These are phyloP conservation scores for Suncus etruscus DNA, from an alignment of 2,113 vertebrate genomes.

Conservation along the genomic window DNA sequence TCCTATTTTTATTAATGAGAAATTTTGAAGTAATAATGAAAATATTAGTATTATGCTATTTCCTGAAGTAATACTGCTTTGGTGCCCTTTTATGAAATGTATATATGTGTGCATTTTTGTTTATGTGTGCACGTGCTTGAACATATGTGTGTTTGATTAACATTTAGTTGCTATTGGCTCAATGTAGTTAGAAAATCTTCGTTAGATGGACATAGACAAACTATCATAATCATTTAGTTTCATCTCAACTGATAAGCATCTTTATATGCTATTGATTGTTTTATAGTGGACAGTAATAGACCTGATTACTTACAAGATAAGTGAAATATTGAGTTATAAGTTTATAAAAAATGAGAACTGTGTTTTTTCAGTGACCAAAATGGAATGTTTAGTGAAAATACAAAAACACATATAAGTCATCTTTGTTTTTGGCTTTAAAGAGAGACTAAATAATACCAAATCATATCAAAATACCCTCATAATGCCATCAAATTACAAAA, in stretches of 20 bases:
- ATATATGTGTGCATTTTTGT: neutral
- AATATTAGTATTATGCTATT: neutral
- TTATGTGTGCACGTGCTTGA: neutral
- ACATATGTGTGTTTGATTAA: neutral
- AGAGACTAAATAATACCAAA: neutral
- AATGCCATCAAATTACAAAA: neutral
- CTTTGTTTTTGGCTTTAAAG: neutral
- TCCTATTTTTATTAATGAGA: neutral
- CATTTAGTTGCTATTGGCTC: neutral
- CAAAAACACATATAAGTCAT: neutral
- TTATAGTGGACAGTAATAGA: neutral
- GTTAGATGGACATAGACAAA: neutral
- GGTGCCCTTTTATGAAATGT: neutral
- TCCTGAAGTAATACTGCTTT: neutral
- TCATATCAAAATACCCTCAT: neutral
- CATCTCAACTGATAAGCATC: neutral
- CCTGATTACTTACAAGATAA: neutral
- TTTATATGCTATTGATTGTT: neutral
- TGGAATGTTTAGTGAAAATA: neutral
- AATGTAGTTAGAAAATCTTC: neutral
- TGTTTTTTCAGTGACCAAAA: neutral
- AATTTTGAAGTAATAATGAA: neutral
- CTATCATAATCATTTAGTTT: constrained; percentile 18
- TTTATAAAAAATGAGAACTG: neutral
- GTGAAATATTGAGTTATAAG: neutral